These are phyloP conservation scores for Fulmarus glacialis DNA, from an alignment of 2,113 vertebrate genomes.

Conservation along the genomic window DNA sequence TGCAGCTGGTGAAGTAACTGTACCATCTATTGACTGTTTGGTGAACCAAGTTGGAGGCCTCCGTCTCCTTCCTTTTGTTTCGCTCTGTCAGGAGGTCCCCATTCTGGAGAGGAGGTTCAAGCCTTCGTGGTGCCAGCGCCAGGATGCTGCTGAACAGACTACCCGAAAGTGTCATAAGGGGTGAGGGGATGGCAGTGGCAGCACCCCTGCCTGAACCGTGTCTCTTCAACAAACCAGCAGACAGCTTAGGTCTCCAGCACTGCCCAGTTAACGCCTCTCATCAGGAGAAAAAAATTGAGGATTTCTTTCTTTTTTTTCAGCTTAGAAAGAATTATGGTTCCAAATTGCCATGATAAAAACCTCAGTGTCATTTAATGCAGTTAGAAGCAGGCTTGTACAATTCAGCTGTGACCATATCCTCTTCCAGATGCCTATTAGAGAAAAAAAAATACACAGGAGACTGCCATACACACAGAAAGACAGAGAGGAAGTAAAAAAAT, in stretches of 20 bases:
- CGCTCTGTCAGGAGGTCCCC: neutral
- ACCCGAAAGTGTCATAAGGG: accelerated
- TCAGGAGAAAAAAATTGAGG: neutral
- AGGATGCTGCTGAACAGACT: neutral
- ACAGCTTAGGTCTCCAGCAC: neutral
- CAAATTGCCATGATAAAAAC: neutral
- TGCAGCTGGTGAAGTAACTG: neutral
- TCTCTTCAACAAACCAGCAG: neutral
- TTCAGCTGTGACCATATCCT: neutral
- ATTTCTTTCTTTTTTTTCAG: neutral
- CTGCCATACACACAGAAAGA: neutral
- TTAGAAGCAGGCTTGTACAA: neutral
- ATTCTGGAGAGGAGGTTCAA: neutral
- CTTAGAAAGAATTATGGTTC: neutral
- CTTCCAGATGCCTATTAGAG: neutral
- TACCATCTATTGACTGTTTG: neutral
- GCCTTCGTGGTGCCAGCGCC: neutral
- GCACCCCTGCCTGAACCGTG: neutral
- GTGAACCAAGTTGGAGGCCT: neutral
- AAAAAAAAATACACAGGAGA: neutral
- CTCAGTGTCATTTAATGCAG: neutral
- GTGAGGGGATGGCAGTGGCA: neutral
- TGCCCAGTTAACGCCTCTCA: neutral
- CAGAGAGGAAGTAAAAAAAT: neutral
- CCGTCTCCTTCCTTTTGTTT: neutral